These are phyloP conservation scores for Ditula angustiorana DNA, from an alignment of 2,888 invertebrate species.

Conservation along the genomic window DNA sequence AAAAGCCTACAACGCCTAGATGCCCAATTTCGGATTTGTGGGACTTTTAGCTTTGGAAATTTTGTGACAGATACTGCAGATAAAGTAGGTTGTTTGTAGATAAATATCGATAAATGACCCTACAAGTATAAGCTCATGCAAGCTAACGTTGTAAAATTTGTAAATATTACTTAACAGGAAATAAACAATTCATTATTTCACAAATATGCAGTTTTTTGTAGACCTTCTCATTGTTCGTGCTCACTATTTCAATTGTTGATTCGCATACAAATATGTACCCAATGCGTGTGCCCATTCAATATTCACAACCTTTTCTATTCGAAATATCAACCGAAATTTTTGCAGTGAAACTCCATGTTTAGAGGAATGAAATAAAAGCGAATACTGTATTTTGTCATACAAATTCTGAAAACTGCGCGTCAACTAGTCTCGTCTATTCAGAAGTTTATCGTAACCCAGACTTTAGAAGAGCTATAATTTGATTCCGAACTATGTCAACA, in stretches of 20 bases:
- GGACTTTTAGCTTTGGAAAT: too few species aligned
- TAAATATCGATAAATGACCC: too few species aligned
- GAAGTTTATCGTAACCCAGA: neutral
- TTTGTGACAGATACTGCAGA: too few species aligned
- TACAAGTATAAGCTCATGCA: too few species aligned
- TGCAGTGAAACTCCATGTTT: constrained; percentile 7
- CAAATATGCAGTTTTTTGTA: too few species aligned
- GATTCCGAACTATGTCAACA: neutral
- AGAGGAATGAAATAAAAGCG: constrained; percentile 7
- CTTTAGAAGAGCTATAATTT: neutral
- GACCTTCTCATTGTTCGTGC: neutral
- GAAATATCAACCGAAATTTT: constrained; percentile 25
- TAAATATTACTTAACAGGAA: too few species aligned
- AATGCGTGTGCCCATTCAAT: constrained; percentile 11
- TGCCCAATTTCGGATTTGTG: too few species aligned
- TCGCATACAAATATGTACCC: constrained; percentile 23
- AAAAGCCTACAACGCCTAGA: too few species aligned
- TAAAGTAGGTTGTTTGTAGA: too few species aligned
- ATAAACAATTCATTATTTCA: too few species aligned
- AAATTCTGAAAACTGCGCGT: neutral
- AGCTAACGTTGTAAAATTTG: too few species aligned
- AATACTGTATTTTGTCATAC: constrained; percentile 4
- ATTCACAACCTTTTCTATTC: constrained; percentile 22
- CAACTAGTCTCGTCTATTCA: neutral
- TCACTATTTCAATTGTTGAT: constrained; percentile 19